Evolutionary conservation across 2,113 vertebrate species (phyloP).

Genomic region (Furnarius figulus): DNA sequence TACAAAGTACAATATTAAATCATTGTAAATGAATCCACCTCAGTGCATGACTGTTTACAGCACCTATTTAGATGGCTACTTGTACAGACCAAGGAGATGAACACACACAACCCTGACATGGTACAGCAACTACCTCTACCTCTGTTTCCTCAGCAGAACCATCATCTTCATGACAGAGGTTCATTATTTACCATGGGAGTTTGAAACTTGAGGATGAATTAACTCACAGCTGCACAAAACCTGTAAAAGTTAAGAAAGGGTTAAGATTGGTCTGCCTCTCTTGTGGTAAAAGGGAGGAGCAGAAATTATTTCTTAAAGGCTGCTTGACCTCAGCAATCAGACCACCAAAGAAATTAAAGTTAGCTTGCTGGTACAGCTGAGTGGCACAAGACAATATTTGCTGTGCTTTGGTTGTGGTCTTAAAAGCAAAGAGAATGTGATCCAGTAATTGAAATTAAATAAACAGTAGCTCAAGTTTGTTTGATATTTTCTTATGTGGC

Average conservation of each 20-base stretch:
- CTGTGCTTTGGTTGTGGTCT: neutral
- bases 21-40: neutral
- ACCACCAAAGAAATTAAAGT: neutral
- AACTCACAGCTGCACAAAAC: neutral
- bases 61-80: neutral
- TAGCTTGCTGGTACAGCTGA: neutral
- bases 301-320: neutral
- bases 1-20: neutral
- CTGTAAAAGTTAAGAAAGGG: neutral
- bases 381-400: neutral
- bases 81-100: neutral
- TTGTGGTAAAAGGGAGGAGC: neutral
- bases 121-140: neutral
- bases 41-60: neutral
- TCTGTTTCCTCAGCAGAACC: neutral
- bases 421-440: neutral
- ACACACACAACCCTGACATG: too few species aligned
- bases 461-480: neutral
- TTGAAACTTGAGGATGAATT: neutral
- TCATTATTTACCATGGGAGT: neutral
- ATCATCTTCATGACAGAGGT: neutral
- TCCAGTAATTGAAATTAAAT: neutral
- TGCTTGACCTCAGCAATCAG: neutral
- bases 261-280: neutral
- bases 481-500: neutral